phyloP scores from a whole-genome alignment of 2,888 invertebrate genomes.

The Polymixis lichenea region DNA sequence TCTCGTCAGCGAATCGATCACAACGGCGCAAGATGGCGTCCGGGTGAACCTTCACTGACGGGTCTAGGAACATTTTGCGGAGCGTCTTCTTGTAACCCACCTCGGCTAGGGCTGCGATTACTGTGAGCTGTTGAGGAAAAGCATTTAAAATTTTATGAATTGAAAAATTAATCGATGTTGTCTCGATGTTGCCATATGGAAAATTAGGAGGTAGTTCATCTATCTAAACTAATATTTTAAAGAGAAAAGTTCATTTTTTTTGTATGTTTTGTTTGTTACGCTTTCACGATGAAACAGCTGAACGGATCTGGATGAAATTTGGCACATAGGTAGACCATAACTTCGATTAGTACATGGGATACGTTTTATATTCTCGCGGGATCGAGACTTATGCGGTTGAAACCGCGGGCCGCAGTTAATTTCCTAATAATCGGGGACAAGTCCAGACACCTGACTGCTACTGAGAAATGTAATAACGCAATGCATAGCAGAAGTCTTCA shows the following conservation, averaged over 20 bases:
- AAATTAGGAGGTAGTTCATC: background rate
- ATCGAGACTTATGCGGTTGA: background rate
- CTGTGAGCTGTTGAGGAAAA: conserved; percentile 76
- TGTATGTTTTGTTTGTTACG: no score
- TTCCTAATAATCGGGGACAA: background rate
- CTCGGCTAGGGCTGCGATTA: conserved; percentile 90
- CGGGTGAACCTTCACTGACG: conserved; percentile 88
- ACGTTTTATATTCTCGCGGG: background rate
- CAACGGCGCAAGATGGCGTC: conserved; percentile 89
- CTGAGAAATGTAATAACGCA: background rate
- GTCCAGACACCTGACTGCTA: background rate
- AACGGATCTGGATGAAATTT: no score
- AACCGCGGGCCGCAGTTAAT: no score
- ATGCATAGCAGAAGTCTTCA: background rate
- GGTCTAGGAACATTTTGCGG: conserved; percentile 88
- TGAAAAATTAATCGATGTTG: background rate
- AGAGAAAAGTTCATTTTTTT: no score
- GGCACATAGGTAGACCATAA: no score
- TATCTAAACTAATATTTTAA: no score
- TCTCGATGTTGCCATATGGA: background rate
- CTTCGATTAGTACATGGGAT: background rate
- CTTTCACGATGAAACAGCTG: no score
- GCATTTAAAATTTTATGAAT: background rate
- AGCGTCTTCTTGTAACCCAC: conserved; percentile 88
- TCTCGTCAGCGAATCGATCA: conserved; percentile 84